Percentiles rank a stretch among this genome's conserved stretches.
These are phyloP conservation scores for Abrostola tripartita DNA, from an alignment of 2,888 invertebrate species.

Conservation along the genomic window DNA sequence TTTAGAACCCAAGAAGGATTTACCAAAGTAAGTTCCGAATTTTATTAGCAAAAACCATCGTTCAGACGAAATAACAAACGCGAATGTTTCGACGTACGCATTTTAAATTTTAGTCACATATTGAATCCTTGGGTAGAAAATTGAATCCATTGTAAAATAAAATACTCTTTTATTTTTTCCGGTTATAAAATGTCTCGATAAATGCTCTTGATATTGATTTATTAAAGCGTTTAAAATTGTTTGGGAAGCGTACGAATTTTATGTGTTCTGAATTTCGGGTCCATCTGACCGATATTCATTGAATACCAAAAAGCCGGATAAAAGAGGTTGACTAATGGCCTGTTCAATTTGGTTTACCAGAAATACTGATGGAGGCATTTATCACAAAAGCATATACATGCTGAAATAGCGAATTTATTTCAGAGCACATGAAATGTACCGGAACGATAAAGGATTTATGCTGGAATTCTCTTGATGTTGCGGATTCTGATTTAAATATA, in stretches of 20 bases:
- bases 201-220: slow-evolving; percentile 10
- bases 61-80: too few species aligned
- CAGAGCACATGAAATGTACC: slow-evolving; percentile 12
- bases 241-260: slow-evolving; percentile 18
- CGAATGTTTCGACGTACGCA: neutral
- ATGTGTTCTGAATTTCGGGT: slow-evolving; percentile 17
- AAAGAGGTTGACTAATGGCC: slow-evolving; percentile 31
- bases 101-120: neutral
- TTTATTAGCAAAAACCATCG: too few species aligned
- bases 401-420: slow-evolving; percentile 15
- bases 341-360: slow-evolving; percentile 14
- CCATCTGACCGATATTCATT: slow-evolving; percentile 28
- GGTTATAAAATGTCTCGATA: neutral
- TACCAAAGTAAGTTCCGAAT: too few species aligned
- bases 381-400: slow-evolving; percentile 26
- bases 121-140: neutral
- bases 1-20: too few species aligned
- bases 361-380: slow-evolving; percentile 22
- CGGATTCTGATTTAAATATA: slow-evolving; percentile 10
- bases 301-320: slow-evolving; percentile 20
- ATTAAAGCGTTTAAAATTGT: slow-evolving; percentile 21
- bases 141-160: neutral
- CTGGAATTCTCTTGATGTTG: neutral
- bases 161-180: neutral
- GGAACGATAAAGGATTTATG: slow-evolving; percentile 18